These are phyloP conservation scores for Acyrthosiphon pisum DNA, from an alignment of 1,140 invertebrate species.

Conservation along the genomic window DNA sequence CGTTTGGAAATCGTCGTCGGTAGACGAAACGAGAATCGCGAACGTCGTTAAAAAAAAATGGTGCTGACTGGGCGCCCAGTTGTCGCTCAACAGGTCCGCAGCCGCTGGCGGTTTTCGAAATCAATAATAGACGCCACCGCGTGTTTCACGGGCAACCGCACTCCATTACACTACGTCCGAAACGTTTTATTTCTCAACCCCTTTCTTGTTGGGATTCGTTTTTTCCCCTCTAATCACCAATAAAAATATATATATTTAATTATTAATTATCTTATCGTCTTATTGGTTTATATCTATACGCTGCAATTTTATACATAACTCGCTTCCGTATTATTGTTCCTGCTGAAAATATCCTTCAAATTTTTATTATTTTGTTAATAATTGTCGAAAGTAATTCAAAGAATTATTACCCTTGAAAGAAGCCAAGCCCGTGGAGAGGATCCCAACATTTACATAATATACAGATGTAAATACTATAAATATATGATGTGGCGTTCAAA, in stretches of 20 bases:
- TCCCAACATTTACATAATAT: not conserved
- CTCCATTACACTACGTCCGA: not conserved
- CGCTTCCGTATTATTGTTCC: too few relatives aligned
- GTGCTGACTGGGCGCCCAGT: not conserved
- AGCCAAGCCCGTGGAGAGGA: too few relatives aligned
- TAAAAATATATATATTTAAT: not conserved
- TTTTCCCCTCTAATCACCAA: not conserved
- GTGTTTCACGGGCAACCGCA: not conserved
- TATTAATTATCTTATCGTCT: not conserved
- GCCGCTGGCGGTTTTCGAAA: not conserved
- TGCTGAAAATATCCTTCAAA: not conserved
- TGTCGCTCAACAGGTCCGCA: conserved; percentile 18
- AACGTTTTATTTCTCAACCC: conserved; percentile 7
- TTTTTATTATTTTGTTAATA: not conserved
- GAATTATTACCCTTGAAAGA: not conserved
- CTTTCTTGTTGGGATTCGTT: not conserved
- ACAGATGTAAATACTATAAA: too few relatives aligned
- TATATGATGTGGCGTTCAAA: not conserved
- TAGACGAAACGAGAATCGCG: not conserved
- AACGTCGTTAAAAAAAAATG: not conserved
- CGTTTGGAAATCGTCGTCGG: not conserved
- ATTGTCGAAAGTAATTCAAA: not conserved
- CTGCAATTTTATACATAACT: too few relatives aligned
- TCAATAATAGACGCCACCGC: not conserved
- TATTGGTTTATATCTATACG: too few relatives aligned